Base-by-base conservation (phyloP, 2,888 invertebrate species). In the Tetheella fluctuosa region DNA sequence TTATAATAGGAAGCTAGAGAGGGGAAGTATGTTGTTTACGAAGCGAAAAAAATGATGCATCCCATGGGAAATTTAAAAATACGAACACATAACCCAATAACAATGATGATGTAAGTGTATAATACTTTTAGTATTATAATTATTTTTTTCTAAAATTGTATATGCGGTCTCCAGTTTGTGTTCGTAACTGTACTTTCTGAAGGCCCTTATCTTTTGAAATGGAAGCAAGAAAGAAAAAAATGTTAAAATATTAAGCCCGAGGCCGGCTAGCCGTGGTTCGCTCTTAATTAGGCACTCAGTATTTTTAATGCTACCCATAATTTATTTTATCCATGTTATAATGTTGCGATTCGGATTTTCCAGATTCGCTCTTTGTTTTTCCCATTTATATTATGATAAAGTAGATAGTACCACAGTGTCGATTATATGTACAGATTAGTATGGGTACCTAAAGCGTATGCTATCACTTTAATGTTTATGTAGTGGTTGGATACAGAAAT, bases 231-330 rank as follows among this genome's bases (percentile, higher is more conserved):
- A 62, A 71, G 67, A 68, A 73, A 77, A 73, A 68, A 70, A 76
- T 68, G 65, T 70, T 65, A 64, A 67, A 68, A 74, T 68, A 73
- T 74, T 67, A 71, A 70, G 69, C 64, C 67, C 62, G 65, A 61
- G 69, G 70, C 74, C 59, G 54, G 61, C 69, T 65, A 71, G 23
- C 70, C 67, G 67, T 67, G 69, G 65, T 67, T 70, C 68, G 68
- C 70, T 65, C 74, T 70, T 79, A 81, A 81, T 81, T 80, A 76
- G 76, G 68, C 62, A 70, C 70, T 76, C 73, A 70, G 74, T 73
- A 75, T 75, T 78, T 70, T 72, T 67, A 67, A 65, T 65, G 70
- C 65, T 68, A 65, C 67, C 68, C 68, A 71, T 71, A 69, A 71
- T 77, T 76, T 75, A 74, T 76, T 70, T 71, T 56, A 57, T 65